phyloP scores from a whole-genome alignment of 1,140 invertebrate species.

The Diorhabda carinulata region DNA sequence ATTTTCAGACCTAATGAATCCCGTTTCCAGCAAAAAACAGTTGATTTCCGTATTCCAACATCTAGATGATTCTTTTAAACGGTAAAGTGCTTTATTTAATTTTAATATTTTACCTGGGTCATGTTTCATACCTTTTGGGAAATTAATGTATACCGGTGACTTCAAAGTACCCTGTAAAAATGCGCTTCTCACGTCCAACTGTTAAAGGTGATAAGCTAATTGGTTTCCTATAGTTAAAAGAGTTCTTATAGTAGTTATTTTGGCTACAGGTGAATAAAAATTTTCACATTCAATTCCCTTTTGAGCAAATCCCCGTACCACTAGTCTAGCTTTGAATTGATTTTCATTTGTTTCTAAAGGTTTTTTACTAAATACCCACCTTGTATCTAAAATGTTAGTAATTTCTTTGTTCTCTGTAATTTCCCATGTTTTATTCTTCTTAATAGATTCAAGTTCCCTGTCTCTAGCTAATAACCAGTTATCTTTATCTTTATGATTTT shows the following conservation, averaged over 20 bases:
- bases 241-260: conserved; percentile 7
- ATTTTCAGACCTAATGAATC: conserved; percentile 16
- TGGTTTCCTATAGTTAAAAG: conserved; percentile 9
- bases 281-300: conserved; percentile 38
- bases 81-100: conserved; percentile 18
- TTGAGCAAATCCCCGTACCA: conserved; percentile 24
- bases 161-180: not conserved
- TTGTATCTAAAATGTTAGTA: conserved; percentile 16
- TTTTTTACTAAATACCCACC: conserved; percentile 33
- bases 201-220: conserved; percentile 4
- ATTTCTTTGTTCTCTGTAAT: too few species aligned
- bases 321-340: conserved; percentile 44
- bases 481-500: conserved; percentile 33
- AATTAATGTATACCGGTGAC: too few species aligned
- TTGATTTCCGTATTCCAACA: conserved; percentile 7
- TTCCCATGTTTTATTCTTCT: not conserved
- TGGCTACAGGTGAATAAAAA: conserved; percentile 15
- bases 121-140: too few species aligned
- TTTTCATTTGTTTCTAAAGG: conserved; percentile 26
- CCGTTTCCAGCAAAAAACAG: conserved; percentile 19
- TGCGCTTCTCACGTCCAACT: conserved; percentile 6
- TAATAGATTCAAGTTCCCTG: conserved; percentile 42
- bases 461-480: conserved; percentile 46
- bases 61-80: conserved; percentile 15
- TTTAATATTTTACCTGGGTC: too few species aligned